These are phyloP conservation scores for Bucorvus abyssinicus DNA, from an alignment of 2,797 vertebrate genomes.

Conservation along the genomic window DNA sequence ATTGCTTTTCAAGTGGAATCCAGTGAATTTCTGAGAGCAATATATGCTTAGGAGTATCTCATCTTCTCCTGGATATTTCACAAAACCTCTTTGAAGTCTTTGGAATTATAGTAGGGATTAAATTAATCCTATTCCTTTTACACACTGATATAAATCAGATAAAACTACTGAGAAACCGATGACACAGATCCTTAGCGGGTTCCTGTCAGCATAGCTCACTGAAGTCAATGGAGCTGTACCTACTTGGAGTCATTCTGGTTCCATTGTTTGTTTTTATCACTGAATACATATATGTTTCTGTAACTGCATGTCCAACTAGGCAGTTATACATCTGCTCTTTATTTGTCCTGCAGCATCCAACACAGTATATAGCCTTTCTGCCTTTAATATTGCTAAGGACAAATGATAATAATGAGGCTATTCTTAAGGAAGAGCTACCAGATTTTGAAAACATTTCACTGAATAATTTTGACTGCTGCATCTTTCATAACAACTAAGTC, in stretches of 20 bases:
- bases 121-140: not conserved
- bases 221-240: not conserved
- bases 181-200: not conserved
- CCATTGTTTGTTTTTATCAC: not conserved
- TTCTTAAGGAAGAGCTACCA: not conserved
- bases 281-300: not conserved
- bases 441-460: not conserved
- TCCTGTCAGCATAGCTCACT: not conserved
- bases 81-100: conserved; percentile 6
- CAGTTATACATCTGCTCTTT: not conserved
- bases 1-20: not conserved
- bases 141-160: not conserved
- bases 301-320: not conserved
- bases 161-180: not conserved
- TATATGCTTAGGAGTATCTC: not conserved
- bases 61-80: conserved; percentile 3
- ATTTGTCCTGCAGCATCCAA: not conserved
- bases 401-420: not conserved
- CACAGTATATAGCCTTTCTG: not conserved
- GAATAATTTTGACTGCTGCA: not conserved
- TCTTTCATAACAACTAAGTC: not conserved
- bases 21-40: not conserved
- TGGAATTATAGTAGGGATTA: not conserved
- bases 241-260: not conserved
- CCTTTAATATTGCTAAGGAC: not conserved